Percentiles rank a stretch among this genome's conserved stretches.
Conservation (phyloP, 2,797 vertebrate genomes). For the Phoebastria nigripes region DNA sequence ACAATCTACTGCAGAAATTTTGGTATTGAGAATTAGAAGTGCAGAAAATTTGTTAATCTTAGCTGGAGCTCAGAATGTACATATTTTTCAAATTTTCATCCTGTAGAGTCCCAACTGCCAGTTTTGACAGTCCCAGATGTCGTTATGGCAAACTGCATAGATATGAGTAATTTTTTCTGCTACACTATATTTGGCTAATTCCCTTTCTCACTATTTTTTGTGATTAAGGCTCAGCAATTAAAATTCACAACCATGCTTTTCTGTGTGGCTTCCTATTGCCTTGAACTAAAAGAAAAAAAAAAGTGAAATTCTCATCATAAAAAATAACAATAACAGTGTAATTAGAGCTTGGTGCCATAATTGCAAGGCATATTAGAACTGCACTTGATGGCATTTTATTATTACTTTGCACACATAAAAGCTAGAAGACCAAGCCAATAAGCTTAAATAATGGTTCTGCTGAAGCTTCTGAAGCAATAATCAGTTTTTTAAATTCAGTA, state of each 20-base stretch:
- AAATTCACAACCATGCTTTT: neutral
- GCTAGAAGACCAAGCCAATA: neutral
- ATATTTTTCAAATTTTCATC: neutral
- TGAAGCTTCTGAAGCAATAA: neutral
- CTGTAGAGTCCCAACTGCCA: neutral
- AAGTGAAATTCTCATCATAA: neutral
- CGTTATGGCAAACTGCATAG: neutral
- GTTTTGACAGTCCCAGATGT: conserved; percentile 19
- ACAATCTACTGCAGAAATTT: neutral
- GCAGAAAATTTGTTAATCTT: neutral
- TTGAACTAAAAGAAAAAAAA: neutral
- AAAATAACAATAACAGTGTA: neutral
- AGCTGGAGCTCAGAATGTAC: neutral
- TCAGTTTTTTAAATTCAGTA: neutral
- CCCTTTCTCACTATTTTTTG: neutral
- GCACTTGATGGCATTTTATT: neutral
- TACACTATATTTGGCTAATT: neutral
- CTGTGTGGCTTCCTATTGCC: neutral
- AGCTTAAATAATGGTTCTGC: neutral
- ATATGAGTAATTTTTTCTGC: neutral
- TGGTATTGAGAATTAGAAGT: neutral
- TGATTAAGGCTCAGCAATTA: conserved; percentile 38
- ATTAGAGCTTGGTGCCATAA: conserved; percentile 23
- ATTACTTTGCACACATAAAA: neutral
- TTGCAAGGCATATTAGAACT: neutral